phyloP scores from a whole-genome alignment of 2,113 vertebrate species.

The Acanthochromis polyacanthus region DNA sequence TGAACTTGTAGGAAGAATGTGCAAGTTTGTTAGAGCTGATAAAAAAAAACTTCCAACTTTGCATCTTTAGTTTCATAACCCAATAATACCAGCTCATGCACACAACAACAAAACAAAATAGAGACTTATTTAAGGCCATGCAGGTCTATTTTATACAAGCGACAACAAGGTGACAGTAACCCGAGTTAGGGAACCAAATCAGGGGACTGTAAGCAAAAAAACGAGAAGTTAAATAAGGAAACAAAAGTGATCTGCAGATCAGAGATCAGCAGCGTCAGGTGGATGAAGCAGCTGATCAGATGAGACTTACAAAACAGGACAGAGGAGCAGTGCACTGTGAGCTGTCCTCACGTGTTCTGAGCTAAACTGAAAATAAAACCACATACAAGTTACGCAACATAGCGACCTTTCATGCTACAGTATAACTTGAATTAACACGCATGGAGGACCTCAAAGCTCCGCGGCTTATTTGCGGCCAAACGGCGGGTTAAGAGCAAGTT shows the following conservation, averaged over 20 bases:
- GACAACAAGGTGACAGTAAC: neutral
- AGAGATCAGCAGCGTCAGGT: neutral
- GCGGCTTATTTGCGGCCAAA: neutral
- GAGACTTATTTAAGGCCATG: too few species aligned
- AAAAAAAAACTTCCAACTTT: too few species aligned
- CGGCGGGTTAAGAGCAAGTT: constrained; percentile 1
- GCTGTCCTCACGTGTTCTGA: constrained; percentile 6
- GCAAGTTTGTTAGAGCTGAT: too few species aligned
- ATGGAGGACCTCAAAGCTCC: constrained; percentile 1
- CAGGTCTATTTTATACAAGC: neutral
- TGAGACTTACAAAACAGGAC: neutral
- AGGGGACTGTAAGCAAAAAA: neutral
- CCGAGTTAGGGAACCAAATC: neutral
- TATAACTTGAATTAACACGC: constrained; percentile 22
- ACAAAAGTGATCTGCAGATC: constrained; percentile 37
- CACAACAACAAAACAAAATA: too few species aligned
- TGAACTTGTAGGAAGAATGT: too few species aligned
- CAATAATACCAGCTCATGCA: too few species aligned
- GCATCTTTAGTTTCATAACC: too few species aligned
- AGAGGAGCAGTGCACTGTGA: neutral
- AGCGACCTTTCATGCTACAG: constrained; percentile 4
- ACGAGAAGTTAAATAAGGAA: constrained; percentile 48
- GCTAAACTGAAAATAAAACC: constrained; percentile 2
- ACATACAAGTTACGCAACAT: constrained; percentile 14
- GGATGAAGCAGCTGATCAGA: neutral